phyloP scores from a whole-genome alignment of 1,140 invertebrate species.

The Drosophila subpulchrella region DNA sequence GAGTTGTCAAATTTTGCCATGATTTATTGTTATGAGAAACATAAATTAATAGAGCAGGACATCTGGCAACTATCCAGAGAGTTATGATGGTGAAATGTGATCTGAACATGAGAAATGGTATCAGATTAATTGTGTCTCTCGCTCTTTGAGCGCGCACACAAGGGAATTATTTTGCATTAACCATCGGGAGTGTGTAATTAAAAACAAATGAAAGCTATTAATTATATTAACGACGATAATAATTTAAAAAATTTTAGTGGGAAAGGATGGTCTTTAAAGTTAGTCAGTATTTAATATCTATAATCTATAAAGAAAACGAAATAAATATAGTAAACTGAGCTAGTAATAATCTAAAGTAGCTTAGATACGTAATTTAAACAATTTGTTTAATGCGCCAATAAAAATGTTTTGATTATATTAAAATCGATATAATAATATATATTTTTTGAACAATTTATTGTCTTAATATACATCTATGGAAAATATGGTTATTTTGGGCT shows the following conservation, averaged over 20 bases:
- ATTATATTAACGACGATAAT: background rate
- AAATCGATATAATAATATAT: no score
- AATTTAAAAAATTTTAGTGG: background rate
- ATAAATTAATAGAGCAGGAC: slow-evolving; percentile 31
- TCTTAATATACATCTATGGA: no score
- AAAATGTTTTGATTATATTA: no score
- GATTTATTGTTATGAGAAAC: slow-evolving; percentile 24
- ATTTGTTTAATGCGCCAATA: no score
- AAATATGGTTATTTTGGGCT: no score
- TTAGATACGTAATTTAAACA: no score
- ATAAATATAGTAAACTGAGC: background rate
- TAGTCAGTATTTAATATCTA: background rate
- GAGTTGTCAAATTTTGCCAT: slow-evolving; percentile 23
- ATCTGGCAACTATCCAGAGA: slow-evolving; percentile 3
- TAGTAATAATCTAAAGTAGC: no score
- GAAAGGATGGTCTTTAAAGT: background rate
- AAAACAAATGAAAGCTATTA: background rate
- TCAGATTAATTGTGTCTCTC: slow-evolving; percentile 11
- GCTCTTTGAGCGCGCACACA: slow-evolving; percentile 6
- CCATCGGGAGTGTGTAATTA: slow-evolving; percentile 6
- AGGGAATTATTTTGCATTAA: slow-evolving; percentile 18
- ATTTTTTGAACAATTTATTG: no score
- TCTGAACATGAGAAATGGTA: slow-evolving; percentile 1
- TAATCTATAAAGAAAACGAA: background rate
- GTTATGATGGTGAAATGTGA: slow-evolving; percentile 14